Evolutionary conservation across 2,888 invertebrate species (phyloP).

Genomic region (Tetrapedia diversipes): DNA sequence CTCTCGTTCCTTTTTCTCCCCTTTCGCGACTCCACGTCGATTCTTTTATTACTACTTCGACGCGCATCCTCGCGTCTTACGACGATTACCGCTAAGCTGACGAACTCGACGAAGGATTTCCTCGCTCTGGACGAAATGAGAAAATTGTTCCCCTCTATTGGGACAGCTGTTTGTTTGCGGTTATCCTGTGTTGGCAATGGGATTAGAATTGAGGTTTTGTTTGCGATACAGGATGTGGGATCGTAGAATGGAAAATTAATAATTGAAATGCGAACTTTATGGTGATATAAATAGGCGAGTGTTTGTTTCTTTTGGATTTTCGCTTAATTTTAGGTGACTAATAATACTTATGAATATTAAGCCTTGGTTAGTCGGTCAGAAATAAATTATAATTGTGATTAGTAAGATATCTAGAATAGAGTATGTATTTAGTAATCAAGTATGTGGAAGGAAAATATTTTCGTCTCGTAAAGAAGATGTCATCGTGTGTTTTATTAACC

Average conservation of each 20-base stretch:
- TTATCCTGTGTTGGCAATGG: not conserved
- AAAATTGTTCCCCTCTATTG: slow-evolving; percentile 7
- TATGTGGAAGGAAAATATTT: no score
- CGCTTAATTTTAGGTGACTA: no score
- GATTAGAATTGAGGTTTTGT: not conserved
- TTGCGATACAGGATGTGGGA: not conserved
- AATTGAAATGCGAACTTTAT: no score
- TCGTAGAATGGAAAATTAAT: not conserved
- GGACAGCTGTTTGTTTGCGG: not conserved
- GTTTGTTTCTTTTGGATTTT: no score
- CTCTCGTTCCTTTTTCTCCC: not conserved
- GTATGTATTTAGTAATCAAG: no score
- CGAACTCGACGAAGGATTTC: slow-evolving; percentile 65
- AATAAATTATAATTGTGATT: no score
- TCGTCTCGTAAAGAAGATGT: no score
- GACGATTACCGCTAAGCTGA: slow-evolving; percentile 72
- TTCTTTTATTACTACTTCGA: slow-evolving; percentile 74
- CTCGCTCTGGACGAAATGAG: slow-evolving; percentile 23
- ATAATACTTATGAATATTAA: no score
- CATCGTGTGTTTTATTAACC: not conserved
- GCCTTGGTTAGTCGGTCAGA: no score
- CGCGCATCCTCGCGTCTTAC: slow-evolving; percentile 69
- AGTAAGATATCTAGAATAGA: no score
- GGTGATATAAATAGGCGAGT: no score
- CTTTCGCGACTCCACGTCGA: slow-evolving; percentile 67